Evolutionary conservation across 2,797 vertebrate species (phyloP), one percentile per base, ranked within the genome.

Genomic region (Tarsius wallacei): DNA sequence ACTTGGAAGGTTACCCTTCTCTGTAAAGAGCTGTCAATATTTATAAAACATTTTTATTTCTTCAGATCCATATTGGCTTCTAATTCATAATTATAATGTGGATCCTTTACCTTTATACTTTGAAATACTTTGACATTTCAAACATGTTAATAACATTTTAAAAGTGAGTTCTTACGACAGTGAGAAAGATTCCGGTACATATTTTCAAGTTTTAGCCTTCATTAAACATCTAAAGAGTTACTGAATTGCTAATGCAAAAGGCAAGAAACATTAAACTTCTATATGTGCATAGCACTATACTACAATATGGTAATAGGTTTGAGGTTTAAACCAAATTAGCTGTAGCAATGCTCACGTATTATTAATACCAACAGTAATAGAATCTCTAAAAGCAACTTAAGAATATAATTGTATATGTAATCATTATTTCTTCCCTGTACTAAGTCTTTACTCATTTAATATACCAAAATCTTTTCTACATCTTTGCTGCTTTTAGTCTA

Each of bases 41-140:
- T 77, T 90, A 42, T 70, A 83, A 94, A 85, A 26, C 85, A n/a
- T 63, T 84, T 83, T 81, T 80, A 87, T 73, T 93, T 91, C 80
- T 42, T 80, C 49, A 84, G 70, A 78, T 22, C 10, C 31, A 19
- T 68, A 76, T 68, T 68, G 88, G 59, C 21, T 82, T 90, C 61
- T 78, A 94, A 90, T 68, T 82, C n/a, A 92, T 59, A 53, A 26
- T 82, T 81, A 24, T 55, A 93, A 55, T 17, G 15, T 63, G 28
- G 2, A 1, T 51, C 51, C n/a, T 93, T 55, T 81, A 66, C 24
- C 61, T 83, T 80, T 90, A 89, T 36, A 47, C 15, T 90, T 68
- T n/a, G 92, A 89, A 87, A 17, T 28, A 63, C 42, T 68, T 59
- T 64, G 77, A 78, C 42, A 87, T 78, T 90, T 96, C 22, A 94